Conservation (phyloP, 2,888 invertebrate genomes). For the Drosophila borealis region DNA sequence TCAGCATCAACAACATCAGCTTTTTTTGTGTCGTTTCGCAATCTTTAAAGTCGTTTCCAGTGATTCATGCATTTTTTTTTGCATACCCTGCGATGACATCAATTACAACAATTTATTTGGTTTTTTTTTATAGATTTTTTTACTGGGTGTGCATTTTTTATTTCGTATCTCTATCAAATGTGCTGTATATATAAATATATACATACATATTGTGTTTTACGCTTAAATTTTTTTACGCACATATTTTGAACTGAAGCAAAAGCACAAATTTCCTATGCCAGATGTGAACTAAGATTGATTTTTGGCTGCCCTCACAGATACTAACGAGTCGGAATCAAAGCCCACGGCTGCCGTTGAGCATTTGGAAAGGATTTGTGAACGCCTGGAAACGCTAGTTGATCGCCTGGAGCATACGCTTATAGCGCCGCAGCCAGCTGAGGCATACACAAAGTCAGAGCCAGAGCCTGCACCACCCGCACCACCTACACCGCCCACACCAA, state of each 20-base stretch:
- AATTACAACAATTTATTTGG: slow-evolving; percentile 15
- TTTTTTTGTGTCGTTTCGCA: slow-evolving; percentile 12
- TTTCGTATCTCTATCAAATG: background rate
- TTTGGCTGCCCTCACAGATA: slow-evolving; percentile 45
- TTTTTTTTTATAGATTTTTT: slow-evolving; percentile 2
- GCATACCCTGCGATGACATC: slow-evolving; percentile 40
- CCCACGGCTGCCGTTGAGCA: slow-evolving; percentile 87
- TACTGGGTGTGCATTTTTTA: slow-evolving; percentile 30
- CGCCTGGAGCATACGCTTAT: slow-evolving; percentile 88
- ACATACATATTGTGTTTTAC: slow-evolving; percentile 4
- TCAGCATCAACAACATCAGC: slow-evolving; percentile 2
- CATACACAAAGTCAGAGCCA: slow-evolving; percentile 16
- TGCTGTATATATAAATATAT: too few relatives aligned
- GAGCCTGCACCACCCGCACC: slow-evolving; percentile 22
- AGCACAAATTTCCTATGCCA: slow-evolving; percentile 1
- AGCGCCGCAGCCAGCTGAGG: slow-evolving; percentile 48
- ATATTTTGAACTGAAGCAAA: slow-evolving; percentile 24
- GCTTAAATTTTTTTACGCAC: slow-evolving; percentile 45
- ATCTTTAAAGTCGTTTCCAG: slow-evolving; percentile 13
- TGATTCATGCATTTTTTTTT: slow-evolving; percentile 45
- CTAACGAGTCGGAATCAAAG: slow-evolving; percentile 86
- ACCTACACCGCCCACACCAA: slow-evolving; percentile 28
- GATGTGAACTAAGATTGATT: background rate
- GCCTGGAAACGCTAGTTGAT: slow-evolving; percentile 90
- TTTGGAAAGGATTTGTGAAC: slow-evolving; percentile 87